A percentile compares a stretch with the other conserved stretches of the same genome.
phyloP scores from a whole-genome alignment of 2,113 vertebrate species.

The Ammodytes marinus region DNA sequence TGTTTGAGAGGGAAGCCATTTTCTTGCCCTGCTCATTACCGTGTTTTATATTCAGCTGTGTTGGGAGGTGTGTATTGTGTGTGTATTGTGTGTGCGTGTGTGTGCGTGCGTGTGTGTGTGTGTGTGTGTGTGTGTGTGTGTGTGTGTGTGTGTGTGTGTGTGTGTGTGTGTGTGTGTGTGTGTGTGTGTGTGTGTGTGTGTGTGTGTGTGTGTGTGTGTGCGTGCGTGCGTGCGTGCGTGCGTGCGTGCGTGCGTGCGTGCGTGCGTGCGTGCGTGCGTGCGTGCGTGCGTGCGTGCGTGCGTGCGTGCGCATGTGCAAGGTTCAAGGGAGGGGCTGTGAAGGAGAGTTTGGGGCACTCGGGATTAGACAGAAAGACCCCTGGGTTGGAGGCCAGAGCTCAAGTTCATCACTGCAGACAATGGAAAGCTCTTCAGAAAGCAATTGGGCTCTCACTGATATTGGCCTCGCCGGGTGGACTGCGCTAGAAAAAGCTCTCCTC shows the following conservation, averaged over 20 bases:
- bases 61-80: constrained; percentile 74
- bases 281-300: constrained; percentile 24
- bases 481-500: constrained; percentile 13
- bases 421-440: constrained; percentile 83
- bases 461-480: constrained; percentile 48
- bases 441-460: constrained; percentile 68
- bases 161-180: constrained; percentile 26
- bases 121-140: constrained; percentile 25
- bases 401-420: constrained; percentile 86
- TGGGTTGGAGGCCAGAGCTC: constrained; percentile 83
- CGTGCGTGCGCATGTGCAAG: constrained; percentile 41
- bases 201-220: constrained; percentile 41
- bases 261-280: constrained; percentile 26
- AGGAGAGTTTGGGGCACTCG: constrained; percentile 57
- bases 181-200: constrained; percentile 65
- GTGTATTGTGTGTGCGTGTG: constrained; percentile 57
- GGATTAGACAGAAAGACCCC: constrained; percentile 82
- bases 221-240: too few species aligned
- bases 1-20: constrained; percentile 85
- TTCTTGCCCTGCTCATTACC: constrained; percentile 82
- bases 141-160: constrained; percentile 38
- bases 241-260: constrained; percentile 22
- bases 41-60: constrained; percentile 82
- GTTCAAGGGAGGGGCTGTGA: constrained; percentile 52
- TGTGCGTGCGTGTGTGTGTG: too few species aligned